These are phyloP conservation scores for Proisotoma minuta DNA, from an alignment of 2,888 invertebrate species.

Conservation along the genomic window DNA sequence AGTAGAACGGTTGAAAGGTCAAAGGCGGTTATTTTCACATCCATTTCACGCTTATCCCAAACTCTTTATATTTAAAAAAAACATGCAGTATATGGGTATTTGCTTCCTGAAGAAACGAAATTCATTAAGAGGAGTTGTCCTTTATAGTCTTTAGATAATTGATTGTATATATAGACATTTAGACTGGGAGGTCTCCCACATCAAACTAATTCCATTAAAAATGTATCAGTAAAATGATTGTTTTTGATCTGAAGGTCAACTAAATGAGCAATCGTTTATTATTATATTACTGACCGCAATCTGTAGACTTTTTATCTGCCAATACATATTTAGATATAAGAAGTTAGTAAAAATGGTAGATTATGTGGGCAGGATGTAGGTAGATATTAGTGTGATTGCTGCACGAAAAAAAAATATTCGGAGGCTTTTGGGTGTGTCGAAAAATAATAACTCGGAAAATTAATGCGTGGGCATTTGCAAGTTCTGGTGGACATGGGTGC, in stretches of 20 bases:
- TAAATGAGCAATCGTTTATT: not conserved
- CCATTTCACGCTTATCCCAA: no score
- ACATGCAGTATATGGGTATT: no score
- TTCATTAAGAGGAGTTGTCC: no score
- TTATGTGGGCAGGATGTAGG: not conserved
- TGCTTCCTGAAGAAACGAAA: no score
- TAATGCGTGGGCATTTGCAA: constrained; percentile 34
- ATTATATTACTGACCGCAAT: not conserved
- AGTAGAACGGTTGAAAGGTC: constrained; percentile 11
- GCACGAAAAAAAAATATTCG: constrained; percentile 15
- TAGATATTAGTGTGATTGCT: not conserved
- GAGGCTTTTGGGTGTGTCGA: constrained; percentile 44
- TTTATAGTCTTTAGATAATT: no score
- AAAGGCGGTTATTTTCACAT: constrained; percentile 12
- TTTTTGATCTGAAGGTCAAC: not conserved
- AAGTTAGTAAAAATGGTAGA: no score
- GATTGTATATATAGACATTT: no score
- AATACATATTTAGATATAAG: no score
- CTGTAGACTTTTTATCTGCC: not conserved
- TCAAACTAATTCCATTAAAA: no score
- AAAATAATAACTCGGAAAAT: constrained; percentile 35
- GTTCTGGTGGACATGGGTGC: not conserved
- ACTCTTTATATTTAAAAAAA: no score
- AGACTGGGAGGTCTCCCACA: not conserved
- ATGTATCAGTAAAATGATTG: no score